Percentiles rank a stretch among this genome's conserved stretches.
These are phyloP conservation scores for Leptothorax acervorum DNA, from an alignment of 2,888 invertebrate genomes.

Conservation along the genomic window DNA sequence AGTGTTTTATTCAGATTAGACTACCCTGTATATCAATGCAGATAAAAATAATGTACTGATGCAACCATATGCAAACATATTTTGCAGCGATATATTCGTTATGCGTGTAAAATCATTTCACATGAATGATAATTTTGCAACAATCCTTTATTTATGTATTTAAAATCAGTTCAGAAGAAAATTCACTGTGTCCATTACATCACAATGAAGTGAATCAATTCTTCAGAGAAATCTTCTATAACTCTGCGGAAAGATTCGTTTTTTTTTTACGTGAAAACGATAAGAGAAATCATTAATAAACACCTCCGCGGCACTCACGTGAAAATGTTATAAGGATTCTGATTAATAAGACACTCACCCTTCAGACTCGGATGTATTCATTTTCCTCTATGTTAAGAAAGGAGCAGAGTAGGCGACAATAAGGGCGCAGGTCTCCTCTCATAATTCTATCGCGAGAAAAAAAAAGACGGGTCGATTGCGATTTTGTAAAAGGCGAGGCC, in stretches of 20 bases:
- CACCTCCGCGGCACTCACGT: neutral
- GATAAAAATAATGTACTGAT: neutral
- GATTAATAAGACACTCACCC: constrained; percentile 31
- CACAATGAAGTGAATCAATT: neutral
- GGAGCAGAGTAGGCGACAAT: neutral
- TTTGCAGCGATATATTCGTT: neutral
- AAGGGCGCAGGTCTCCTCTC: neutral
- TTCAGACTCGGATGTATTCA: neutral
- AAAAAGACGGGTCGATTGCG: neutral
- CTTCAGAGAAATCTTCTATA: neutral
- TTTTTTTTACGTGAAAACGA: neutral
- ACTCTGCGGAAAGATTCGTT: neutral
- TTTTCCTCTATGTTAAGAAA: neutral
- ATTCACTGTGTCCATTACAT: neutral
- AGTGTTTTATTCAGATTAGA: neutral
- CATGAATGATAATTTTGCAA: neutral
- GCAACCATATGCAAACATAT: neutral
- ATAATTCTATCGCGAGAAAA: neutral
- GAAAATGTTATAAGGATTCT: constrained; percentile 15
- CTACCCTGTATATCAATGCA: neutral
- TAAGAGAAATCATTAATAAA: constrained; percentile 31
- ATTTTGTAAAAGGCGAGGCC: neutral
- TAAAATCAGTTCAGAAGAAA: neutral
- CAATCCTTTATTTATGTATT: neutral
- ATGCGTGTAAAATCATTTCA: neutral